These are phyloP conservation scores for Apostichopus californicus DNA, from an alignment of 35 echinoderm and acorn worm species.

Conservation along the genomic window DNA sequence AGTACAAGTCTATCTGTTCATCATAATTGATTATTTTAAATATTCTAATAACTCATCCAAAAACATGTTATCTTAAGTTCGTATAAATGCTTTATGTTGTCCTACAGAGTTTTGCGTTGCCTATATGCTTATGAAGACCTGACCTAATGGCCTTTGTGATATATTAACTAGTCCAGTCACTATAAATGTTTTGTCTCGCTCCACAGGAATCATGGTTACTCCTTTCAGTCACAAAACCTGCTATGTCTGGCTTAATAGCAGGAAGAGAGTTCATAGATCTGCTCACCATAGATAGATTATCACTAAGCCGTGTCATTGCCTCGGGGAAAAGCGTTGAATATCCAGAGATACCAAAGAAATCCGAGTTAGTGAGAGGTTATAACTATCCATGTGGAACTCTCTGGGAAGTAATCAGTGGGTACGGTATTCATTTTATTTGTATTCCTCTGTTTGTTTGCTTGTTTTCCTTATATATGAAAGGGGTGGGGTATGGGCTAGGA, in stretches of 20 bases:
- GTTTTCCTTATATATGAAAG: too few relatives aligned
- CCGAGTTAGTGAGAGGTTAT: neutral
- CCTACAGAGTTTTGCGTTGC: too few relatives aligned
- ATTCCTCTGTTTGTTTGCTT: too few relatives aligned
- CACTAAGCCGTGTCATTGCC: neutral
- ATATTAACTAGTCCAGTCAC: too few relatives aligned
- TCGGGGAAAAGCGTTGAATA: slow-evolving; percentile 7
- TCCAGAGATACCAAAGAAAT: slow-evolving; percentile 18
- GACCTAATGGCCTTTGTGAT: too few relatives aligned
- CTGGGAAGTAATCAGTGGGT: slow-evolving; percentile 18
- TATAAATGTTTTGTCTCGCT: neutral
- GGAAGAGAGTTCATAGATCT: slow-evolving; percentile 31
- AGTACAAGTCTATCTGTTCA: too few relatives aligned
- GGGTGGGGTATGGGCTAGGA: too few relatives aligned
- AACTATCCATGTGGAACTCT: slow-evolving; percentile 29
- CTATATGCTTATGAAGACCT: too few relatives aligned
- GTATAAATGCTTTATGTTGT: too few relatives aligned
- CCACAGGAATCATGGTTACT: slow-evolving; percentile 25
- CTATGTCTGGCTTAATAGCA: slow-evolving; percentile 12
- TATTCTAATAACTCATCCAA: too few relatives aligned
- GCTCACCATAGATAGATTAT: neutral
- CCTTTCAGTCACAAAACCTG: slow-evolving; percentile 21
- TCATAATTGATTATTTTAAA: too few relatives aligned
- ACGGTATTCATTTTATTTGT: neutral
- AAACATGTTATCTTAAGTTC: too few relatives aligned